Evolutionary conservation across 2,797 vertebrate species (phyloP).

Genomic region (Smutsia gigantea): DNA sequence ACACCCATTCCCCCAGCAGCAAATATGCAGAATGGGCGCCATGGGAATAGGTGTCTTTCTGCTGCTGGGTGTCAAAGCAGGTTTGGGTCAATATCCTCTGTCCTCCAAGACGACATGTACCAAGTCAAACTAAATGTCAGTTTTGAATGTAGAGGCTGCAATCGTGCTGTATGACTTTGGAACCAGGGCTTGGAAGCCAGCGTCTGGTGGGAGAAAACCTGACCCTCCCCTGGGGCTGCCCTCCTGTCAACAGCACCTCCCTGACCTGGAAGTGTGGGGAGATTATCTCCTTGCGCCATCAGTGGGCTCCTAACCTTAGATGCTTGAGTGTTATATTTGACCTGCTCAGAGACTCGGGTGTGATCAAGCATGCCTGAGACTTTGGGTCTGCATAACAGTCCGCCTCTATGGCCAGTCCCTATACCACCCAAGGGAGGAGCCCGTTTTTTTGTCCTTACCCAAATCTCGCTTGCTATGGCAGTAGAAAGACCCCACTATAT

Average conservation of each 20-base stretch:
- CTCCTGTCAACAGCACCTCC: neutral
- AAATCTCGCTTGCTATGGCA: neutral
- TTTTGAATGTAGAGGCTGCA: neutral
- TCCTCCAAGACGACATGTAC: neutral
- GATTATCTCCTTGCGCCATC: neutral
- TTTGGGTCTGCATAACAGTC: neutral
- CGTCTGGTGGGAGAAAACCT: neutral
- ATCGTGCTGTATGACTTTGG: neutral
- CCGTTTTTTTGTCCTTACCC: neutral
- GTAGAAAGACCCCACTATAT: neutral
- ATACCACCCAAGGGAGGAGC: neutral
- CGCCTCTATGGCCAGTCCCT: neutral
- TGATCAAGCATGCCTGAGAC: neutral
- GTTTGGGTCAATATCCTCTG: neutral
- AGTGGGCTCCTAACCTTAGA: neutral
- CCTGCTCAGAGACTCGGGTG: neutral
- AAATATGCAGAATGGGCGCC: neutral
- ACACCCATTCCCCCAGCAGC: neutral
- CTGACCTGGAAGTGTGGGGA: neutral
- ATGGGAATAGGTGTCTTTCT: neutral
- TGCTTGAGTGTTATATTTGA: neutral
- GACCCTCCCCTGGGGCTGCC: fast-evolving
- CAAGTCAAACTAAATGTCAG: neutral
- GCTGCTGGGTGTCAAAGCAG: neutral
- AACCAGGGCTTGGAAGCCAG: neutral